Conservation (phyloP, 2,113 vertebrate genomes). For the Gymnogyps californianus region DNA sequence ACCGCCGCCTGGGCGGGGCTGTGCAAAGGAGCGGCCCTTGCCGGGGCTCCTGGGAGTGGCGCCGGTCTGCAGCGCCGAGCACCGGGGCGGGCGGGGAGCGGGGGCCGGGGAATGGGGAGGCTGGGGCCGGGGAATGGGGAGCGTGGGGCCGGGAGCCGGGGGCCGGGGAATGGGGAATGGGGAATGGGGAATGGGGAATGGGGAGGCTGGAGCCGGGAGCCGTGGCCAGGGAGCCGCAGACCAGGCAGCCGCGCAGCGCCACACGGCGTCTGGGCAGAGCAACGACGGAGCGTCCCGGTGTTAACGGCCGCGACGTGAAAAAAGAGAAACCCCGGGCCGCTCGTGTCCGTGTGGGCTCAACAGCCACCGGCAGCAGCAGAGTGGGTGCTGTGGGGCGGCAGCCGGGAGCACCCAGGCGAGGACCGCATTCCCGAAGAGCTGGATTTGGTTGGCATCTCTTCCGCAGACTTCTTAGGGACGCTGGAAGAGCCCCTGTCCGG, state of each 20-base stretch:
- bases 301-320: neutral
- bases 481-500: neutral
- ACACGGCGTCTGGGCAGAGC: fast-evolving
- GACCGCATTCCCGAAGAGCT: fast-evolving
- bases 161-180: no score
- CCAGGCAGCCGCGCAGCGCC: neutral
- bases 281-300: neutral
- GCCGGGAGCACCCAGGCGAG: neutral
- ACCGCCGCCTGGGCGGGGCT: neutral
- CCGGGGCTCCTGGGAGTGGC: neutral
- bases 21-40: neutral
- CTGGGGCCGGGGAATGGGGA: neutral
- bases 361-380: neutral
- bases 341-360: neutral
- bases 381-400: neutral
- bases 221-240: no score
- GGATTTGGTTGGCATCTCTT: neutral
- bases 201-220: no score
- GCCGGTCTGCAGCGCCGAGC: neutral
- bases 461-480: neutral
- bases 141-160: no score
- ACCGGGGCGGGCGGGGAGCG: neutral
- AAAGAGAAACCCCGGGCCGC: neutral
- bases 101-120: no score
- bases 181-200: no score